Percentiles rank a stretch among this genome's conserved stretches.
phyloP scores from a whole-genome alignment of 2,797 vertebrate genomes.

The Arctocebus calabarensis region DNA sequence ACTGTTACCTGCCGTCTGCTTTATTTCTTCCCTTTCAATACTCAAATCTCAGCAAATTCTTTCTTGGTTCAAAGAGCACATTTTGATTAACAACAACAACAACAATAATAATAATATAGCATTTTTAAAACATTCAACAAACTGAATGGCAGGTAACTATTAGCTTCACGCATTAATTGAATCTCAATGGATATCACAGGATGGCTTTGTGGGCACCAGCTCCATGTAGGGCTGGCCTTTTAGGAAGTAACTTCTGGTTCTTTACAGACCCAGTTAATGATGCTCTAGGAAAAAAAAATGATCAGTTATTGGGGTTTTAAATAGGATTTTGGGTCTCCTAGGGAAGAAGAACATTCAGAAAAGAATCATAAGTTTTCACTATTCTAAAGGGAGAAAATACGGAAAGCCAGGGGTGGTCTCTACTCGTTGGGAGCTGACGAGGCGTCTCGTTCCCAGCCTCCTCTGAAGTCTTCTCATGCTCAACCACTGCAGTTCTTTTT shows the following conservation, averaged over 20 bases:
- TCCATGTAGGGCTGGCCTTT: neutral
- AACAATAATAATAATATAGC: neutral
- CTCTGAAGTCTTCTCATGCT: neutral
- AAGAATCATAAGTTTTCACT: neutral
- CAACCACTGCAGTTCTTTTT: neutral
- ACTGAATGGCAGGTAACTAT: neutral
- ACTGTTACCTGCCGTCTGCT: constrained; percentile 48
- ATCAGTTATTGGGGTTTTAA: neutral
- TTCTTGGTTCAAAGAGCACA: neutral
- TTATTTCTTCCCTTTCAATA: neutral
- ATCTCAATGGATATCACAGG: neutral
- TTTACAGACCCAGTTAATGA: neutral
- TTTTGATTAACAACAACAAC: neutral
- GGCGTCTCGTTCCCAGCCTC: neutral
- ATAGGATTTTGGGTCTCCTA: neutral
- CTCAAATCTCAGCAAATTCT: neutral
- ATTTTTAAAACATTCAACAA: constrained; percentile 7
- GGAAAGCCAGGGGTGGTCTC: neutral
- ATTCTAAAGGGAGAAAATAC: neutral
- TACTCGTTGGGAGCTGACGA: neutral
- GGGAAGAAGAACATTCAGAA: neutral
- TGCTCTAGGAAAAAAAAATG: neutral
- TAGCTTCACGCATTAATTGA: neutral
- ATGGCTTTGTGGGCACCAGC: neutral
- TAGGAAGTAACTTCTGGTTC: neutral